Base-by-base conservation (phyloP, 2,113 vertebrate species). In the Tupaia chinensis region DNA sequence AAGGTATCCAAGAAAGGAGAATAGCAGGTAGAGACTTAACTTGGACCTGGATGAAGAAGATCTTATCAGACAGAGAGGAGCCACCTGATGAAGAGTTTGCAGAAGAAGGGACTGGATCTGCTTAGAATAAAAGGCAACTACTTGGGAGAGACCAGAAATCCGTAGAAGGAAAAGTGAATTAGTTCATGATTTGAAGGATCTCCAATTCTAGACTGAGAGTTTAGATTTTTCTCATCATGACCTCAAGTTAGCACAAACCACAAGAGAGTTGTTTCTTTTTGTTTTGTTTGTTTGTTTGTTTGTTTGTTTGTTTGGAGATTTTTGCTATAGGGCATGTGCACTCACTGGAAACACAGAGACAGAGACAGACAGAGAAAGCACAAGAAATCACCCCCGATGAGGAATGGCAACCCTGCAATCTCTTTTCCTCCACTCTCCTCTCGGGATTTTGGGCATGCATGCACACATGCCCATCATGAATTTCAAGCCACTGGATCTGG, bases 251-350 rank as follows among this genome's bases (percentile, higher is more conserved):
- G 90, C 34, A 70, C 5, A 87, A 25, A 34, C 11, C 25, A 58
- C 34, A 82, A 82, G 2, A 76, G 1, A n/a, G 53, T 14, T 94
- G 5, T 87, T 61, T 76, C 73, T 95, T 73, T 83, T 89, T 94
- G 82, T 70, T 89, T 44, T 44, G 44, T 44, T 44, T 44, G 44
- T 44, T 44, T 44, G 44, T 44, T 44, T 44, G 44, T 44, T 44
- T 44, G 44, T 44, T 44, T 44, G 44, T 44, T 44, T 44, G 44
- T 44, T 44, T 44, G 44, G 5, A 44, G 44, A 44, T 44, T 44
- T 44, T 44, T 44, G 44, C 44, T 44, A 44, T 44, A 44, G 44
- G 44, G 44, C 44, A 44, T 44, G 44, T 44, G 44, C 5, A 44
- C 44, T 44, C 44, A 44, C 44, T 44, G 44, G 44, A 44, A 44